Evolutionary conservation across 2,888 invertebrate genomes (phyloP).

Genomic region (Leptopilina myrica): DNA sequence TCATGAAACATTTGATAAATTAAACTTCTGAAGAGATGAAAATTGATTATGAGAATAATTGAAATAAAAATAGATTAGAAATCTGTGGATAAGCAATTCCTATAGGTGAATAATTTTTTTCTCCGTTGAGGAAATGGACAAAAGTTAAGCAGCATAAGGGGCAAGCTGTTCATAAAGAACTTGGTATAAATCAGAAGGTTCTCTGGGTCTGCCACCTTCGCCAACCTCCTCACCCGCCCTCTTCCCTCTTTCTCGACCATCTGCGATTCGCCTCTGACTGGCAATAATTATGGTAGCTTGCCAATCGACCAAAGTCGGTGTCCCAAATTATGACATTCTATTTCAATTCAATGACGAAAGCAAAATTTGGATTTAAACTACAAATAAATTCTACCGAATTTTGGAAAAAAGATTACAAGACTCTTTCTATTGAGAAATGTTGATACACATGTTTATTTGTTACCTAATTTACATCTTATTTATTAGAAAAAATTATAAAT

Average conservation of each 20-base stretch:
- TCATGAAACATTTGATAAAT: too few species aligned
- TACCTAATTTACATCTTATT: too few species aligned
- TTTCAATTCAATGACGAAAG: neutral
- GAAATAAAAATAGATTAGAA: neutral
- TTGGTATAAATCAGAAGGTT: conserved; percentile 67
- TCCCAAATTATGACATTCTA: conserved; percentile 63
- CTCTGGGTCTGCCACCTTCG: conserved; percentile 49
- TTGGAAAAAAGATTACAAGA: too few species aligned
- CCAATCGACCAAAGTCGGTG: conserved; percentile 64
- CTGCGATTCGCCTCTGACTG: conserved; percentile 56
- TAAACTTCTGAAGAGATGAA: too few species aligned
- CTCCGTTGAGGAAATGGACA: conserved; percentile 57
- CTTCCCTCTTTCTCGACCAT: conserved; percentile 46
- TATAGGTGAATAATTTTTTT: conserved; percentile 2
- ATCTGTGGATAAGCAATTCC: neutral
- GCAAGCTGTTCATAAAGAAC: conserved; percentile 67
- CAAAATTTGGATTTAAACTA: too few species aligned
- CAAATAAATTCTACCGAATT: too few species aligned
- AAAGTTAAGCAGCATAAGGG: conserved; percentile 61
- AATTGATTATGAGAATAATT: too few species aligned
- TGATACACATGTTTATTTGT: too few species aligned
- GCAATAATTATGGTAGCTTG: conserved; percentile 66
- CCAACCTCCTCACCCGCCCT: conserved; percentile 31
- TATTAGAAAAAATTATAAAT: too few species aligned
- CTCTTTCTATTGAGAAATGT: too few species aligned